Base-by-base conservation (phyloP, 1,140 invertebrate species). In the Bilobella aurantiaca region DNA sequence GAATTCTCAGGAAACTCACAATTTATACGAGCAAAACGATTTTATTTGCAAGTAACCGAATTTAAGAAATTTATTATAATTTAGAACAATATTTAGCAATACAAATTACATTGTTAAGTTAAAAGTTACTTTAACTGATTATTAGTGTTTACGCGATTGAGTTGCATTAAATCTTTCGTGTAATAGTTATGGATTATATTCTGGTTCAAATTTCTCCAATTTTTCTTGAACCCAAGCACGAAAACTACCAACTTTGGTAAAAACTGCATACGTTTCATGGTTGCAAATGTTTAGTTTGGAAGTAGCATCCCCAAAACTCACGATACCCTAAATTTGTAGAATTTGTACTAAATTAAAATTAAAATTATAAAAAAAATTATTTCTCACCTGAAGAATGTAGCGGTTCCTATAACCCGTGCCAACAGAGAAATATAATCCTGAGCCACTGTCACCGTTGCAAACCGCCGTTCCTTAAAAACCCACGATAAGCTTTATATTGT, bases 361-460 rank as follows among this genome's bases (percentile, higher is more conserved):
- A 53, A 14, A 53, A 23, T 23, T 53, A 23, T 12, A 16, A 53
- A 42, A 42, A 12, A 42, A 42, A 12, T 42, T 42, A 42, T 42
- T 12, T 42, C 23, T 53, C 23, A 53, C 49, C 21, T 53, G 49
- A 53, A 53, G 14, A 5, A 53, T 53, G 49, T 53, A 53, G 49
- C 49, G 49, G 25, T 53, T 53, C 14, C 5, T 16, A 23, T 16
- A 53, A 5, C 49, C 49, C 8, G 49, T 53, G 8, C 49, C 49
- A 16, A 16, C 21, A 23, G 49, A 53, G 28, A 59, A 59, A 18
- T 30, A 29, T 8, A 59, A 14, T 29, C 58, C 58, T 8, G 58
- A 29, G 5, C 58, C 58, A 34, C 28, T 31, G 32, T 59, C 58
- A 29, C 58, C 58, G 58, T 59, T 59, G 28, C 58, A 59, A 3